phyloP scores from a whole-genome alignment of 2,888 invertebrate genomes.

The Chrysolina americana region DNA sequence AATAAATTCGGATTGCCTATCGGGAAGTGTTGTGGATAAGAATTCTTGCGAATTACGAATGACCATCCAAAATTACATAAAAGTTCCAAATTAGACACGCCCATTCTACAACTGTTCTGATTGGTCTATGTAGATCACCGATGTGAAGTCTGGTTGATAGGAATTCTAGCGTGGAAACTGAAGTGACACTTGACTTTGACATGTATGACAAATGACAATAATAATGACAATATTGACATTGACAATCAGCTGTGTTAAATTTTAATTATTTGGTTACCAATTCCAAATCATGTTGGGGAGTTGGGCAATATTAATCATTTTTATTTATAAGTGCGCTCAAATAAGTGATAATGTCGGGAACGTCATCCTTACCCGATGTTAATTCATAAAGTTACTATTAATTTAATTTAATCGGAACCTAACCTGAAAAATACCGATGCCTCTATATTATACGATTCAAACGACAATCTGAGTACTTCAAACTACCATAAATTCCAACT shows the following conservation, averaged over 20 bases:
- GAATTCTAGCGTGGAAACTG: too few species aligned
- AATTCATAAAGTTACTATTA: not conserved
- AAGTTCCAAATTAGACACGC: too few species aligned
- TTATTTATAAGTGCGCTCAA: not conserved
- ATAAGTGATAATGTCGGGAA: not conserved
- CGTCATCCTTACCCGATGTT: not conserved
- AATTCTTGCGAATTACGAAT: too few species aligned
- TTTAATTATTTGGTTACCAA: not conserved
- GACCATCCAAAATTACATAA: too few species aligned
- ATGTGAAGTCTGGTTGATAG: too few species aligned
- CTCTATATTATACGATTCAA: slow-evolving; percentile 1
- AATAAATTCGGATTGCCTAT: too few species aligned
- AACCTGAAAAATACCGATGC: slow-evolving; percentile 5
- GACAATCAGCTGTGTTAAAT: slow-evolving; percentile 16
- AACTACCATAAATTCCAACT: not conserved
- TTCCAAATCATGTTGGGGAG: not conserved
- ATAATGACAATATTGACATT: too few species aligned
- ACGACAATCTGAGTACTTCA: not conserved
- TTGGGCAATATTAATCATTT: not conserved
- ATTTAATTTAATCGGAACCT: not conserved
- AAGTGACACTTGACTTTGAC: not conserved
- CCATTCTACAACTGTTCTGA: too few species aligned
- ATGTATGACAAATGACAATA: not conserved
- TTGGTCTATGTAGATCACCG: too few species aligned
- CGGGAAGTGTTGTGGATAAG: too few species aligned